Conservation (phyloP, 2,888 invertebrate species). For the Leptura quadrifasciata region DNA sequence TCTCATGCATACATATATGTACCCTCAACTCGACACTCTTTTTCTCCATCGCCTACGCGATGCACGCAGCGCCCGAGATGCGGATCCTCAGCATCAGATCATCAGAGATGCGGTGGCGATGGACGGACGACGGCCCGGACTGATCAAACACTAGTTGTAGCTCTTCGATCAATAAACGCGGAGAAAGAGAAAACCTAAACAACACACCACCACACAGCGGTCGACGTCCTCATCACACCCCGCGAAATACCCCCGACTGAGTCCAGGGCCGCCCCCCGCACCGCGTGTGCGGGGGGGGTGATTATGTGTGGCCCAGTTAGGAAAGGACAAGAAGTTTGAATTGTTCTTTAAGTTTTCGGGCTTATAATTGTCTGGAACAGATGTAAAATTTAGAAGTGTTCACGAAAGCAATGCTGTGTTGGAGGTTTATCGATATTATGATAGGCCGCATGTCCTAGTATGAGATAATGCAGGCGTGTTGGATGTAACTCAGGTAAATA, state of each 20-base stretch:
- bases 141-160: slow-evolving; percentile 65
- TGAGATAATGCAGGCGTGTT: too few relatives aligned
- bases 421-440: too few relatives aligned
- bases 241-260: slow-evolving; percentile 20
- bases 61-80: slow-evolving; percentile 17
- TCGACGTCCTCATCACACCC: slow-evolving; percentile 56
- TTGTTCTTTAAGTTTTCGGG: slow-evolving; percentile 17
- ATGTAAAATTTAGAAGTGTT: neutral
- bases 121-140: slow-evolving; percentile 64
- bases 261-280: slow-evolving; percentile 42
- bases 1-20: neutral
- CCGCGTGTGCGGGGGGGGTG: slow-evolving; percentile 9
- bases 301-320: slow-evolving; percentile 34
- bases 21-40: neutral
- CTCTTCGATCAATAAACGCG: slow-evolving; percentile 64
- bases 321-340: slow-evolving; percentile 9
- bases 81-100: slow-evolving; percentile 46
- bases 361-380: neutral
- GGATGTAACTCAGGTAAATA: too few relatives aligned
- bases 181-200: slow-evolving; percentile 67
- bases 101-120: slow-evolving; percentile 56
- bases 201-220: slow-evolving; percentile 63
- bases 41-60: slow-evolving; percentile 1
- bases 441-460: too few relatives aligned
- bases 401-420: too few relatives aligned